Evolutionary conservation across 2,888 invertebrate species (phyloP).

Genomic region (Trachelus tabidus): DNA sequence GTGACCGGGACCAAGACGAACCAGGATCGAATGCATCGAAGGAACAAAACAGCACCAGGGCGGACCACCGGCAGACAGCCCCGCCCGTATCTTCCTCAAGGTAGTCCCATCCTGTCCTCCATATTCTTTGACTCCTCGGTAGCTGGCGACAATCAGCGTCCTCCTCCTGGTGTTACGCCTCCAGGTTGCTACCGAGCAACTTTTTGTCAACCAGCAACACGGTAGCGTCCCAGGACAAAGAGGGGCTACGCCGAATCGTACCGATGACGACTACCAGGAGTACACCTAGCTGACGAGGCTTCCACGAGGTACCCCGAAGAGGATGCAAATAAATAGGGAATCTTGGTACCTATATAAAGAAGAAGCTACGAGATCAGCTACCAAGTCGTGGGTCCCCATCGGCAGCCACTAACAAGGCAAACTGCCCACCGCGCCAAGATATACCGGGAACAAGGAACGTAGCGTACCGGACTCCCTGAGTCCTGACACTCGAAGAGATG

Average conservation of each 20-base stretch:
- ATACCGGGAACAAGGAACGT: constrained; percentile 37
- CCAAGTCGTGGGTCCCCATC: constrained; percentile 42
- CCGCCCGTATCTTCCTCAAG: constrained; percentile 49
- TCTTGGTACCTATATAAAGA: not conserved
- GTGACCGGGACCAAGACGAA: constrained; percentile 24
- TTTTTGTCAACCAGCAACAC: not conserved
- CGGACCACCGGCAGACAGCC: constrained; percentile 56
- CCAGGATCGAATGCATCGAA: constrained; percentile 25
- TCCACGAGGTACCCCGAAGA: not conserved
- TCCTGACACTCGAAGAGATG: constrained; percentile 58
- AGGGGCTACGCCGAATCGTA: not conserved
- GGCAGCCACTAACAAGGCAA: constrained; percentile 59
- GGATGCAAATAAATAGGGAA: not conserved
- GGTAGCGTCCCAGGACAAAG: not conserved
- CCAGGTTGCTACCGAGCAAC: not conserved
- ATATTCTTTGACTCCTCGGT: not conserved
- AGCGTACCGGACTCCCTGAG: constrained; percentile 41
- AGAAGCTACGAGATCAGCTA: not conserved
- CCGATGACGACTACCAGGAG: not conserved
- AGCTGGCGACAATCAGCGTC: not conserved
- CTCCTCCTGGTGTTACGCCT: not conserved
- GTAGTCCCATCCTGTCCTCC: not conserved
- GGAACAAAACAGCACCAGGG: constrained; percentile 35
- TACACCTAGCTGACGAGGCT: not conserved
- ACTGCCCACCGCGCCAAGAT: constrained; percentile 16